These are phyloP conservation scores for Cuniculus paca DNA, from an alignment of 2,797 vertebrate genomes.

Conservation along the genomic window DNA sequence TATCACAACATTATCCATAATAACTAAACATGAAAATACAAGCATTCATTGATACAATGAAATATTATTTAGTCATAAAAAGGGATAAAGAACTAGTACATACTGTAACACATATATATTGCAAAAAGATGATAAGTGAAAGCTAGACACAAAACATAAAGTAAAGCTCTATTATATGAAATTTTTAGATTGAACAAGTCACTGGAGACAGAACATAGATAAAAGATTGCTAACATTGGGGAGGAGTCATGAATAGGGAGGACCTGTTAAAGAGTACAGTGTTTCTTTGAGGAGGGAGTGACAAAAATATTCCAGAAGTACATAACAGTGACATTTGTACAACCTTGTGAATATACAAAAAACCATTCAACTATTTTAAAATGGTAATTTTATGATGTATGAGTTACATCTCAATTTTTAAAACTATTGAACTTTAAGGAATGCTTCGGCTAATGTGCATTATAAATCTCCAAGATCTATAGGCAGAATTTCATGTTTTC, in stretches of 20 bases:
- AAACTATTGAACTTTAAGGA: background rate
- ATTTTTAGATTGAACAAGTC: background rate
- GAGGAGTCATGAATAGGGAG: background rate
- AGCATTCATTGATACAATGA: background rate
- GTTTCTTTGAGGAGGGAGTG: background rate
- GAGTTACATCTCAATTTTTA: background rate
- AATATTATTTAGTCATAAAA: background rate
- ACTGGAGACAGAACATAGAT: background rate
- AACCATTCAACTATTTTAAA: background rate
- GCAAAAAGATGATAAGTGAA: conserved; percentile 2
- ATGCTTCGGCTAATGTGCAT: background rate
- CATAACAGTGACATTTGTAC: background rate
- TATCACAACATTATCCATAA: background rate
- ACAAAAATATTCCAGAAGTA: background rate
- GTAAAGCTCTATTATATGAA: background rate
- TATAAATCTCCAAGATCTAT: conserved; percentile 10
- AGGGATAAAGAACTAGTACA: background rate
- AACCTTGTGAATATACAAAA: background rate
- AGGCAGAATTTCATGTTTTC: conserved; percentile 42
- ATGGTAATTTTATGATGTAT: background rate
- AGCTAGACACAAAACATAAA: background rate
- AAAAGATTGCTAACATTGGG: background rate
- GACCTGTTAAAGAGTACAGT: background rate
- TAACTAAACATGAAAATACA: background rate
- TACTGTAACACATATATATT: background rate